Evolutionary conservation across 2,888 invertebrate species (phyloP).

Genomic region (Xestia sexstrigata): DNA sequence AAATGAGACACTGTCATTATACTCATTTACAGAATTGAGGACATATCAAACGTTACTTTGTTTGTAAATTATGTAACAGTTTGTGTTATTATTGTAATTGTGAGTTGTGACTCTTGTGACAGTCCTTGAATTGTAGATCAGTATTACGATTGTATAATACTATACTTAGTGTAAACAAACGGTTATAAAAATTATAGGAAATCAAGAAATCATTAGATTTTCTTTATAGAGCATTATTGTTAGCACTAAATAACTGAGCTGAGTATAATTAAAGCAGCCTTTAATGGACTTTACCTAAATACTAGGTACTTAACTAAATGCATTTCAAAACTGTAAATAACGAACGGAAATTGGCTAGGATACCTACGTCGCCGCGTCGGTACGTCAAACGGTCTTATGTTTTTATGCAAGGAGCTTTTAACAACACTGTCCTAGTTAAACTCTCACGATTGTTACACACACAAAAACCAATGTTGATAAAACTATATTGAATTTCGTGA

Average conservation of each 20-base stretch:
- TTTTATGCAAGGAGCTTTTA: constrained; percentile 30
- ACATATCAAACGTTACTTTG: constrained; percentile 35
- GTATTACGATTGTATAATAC: neutral
- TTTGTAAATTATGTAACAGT: constrained; percentile 41
- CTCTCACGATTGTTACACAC: constrained; percentile 39
- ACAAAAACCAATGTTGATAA: constrained; percentile 47
- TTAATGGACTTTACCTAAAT: neutral
- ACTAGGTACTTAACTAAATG: neutral
- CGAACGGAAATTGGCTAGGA: constrained; percentile 14
- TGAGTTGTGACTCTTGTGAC: neutral
- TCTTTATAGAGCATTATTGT: neutral
- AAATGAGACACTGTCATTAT: constrained; percentile 46
- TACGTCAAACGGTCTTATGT: constrained; percentile 4
- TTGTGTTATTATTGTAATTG: constrained; percentile 36
- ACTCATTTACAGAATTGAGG: constrained; percentile 50
- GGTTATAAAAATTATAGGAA: neutral
- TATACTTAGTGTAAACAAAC: neutral
- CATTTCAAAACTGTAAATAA: neutral
- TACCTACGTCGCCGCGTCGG: neutral
- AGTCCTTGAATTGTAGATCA: constrained; percentile 18
- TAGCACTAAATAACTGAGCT: neutral
- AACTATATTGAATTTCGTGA: constrained; percentile 54
- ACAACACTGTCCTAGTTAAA: constrained; percentile 38
- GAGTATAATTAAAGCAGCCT: neutral
- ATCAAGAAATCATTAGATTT: neutral